phyloP scores from a whole-genome alignment of 2,797 vertebrate species.

The Pachyuromys duprasi region DNA sequence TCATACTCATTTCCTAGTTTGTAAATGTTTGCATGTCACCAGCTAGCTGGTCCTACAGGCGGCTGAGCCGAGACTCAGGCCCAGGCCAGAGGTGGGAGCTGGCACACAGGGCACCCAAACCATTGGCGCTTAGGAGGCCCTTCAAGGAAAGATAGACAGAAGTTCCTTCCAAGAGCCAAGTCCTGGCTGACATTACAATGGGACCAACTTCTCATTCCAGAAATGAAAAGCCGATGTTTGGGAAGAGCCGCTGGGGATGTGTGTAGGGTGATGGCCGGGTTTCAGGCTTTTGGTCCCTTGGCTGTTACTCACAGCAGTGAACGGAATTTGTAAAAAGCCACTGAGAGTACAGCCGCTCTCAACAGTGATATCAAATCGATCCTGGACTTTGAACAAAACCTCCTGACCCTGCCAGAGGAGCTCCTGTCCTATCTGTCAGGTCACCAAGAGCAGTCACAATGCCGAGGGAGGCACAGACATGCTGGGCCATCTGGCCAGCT shows the following conservation, averaged over 20 bases:
- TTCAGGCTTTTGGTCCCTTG: background rate
- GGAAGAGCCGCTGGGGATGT: background rate
- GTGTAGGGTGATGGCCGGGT: background rate
- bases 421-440: background rate
- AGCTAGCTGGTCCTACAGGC: background rate
- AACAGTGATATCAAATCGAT: constrained; percentile 35
- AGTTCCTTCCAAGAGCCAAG: constrained; percentile 3
- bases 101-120: background rate
- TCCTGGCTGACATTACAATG: background rate
- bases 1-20: background rate
- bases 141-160: constrained; percentile 61
- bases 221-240: constrained; percentile 10
- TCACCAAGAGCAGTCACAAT: background rate
- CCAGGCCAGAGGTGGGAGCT: background rate
- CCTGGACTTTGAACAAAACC: constrained; percentile 46
- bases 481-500: background rate
- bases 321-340: background rate
- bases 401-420: background rate
- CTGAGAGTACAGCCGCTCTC: background rate
- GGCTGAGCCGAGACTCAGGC: background rate
- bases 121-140: background rate
- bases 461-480: background rate
- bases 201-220: constrained; percentile 16
- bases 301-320: background rate
- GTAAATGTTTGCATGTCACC: background rate